Conservation (phyloP, 1,140 invertebrate genomes). For the Geopemphigus sp. region DNA sequence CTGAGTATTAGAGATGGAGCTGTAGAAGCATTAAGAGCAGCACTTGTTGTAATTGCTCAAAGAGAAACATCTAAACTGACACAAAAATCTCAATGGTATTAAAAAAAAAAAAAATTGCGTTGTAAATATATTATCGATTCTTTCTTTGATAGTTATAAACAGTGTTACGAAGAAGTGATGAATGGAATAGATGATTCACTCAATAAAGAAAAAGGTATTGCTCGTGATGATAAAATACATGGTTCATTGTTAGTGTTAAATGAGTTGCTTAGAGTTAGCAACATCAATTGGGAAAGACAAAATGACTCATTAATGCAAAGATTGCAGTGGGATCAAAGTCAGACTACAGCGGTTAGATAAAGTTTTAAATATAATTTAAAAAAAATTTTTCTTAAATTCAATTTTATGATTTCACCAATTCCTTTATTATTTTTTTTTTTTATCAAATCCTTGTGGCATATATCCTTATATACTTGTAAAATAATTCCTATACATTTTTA, state of each 20-base stretch:
- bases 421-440: not conserved
- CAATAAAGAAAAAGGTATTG: slow-evolving; percentile 72
- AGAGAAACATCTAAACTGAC: slow-evolving; percentile 87
- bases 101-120: not conserved
- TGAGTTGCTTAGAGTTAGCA: slow-evolving; percentile 89
- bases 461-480: not conserved
- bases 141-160: slow-evolving; percentile 62
- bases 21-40: slow-evolving; percentile 87
- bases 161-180: slow-evolving; percentile 87
- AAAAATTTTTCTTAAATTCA: no score
- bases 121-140: slow-evolving; percentile 11
- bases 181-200: slow-evolving; percentile 70
- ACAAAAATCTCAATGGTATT: slow-evolving; percentile 84
- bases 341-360: slow-evolving; percentile 28
- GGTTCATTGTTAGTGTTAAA: slow-evolving; percentile 91
- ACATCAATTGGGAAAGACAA: slow-evolving; percentile 81
- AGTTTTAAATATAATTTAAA: not conserved
- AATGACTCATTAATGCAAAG: slow-evolving; percentile 70
- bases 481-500: not conserved
- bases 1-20: slow-evolving; percentile 88
- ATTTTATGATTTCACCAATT: not conserved
- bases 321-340: slow-evolving; percentile 54
- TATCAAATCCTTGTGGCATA: not conserved
- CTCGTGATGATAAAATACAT: slow-evolving; percentile 87
- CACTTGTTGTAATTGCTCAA: slow-evolving; percentile 89